Percentiles rank a stretch among this genome's conserved stretches.
These are phyloP conservation scores for Micrasema longulum DNA, from an alignment of 1,140 invertebrate species.

Conservation along the genomic window DNA sequence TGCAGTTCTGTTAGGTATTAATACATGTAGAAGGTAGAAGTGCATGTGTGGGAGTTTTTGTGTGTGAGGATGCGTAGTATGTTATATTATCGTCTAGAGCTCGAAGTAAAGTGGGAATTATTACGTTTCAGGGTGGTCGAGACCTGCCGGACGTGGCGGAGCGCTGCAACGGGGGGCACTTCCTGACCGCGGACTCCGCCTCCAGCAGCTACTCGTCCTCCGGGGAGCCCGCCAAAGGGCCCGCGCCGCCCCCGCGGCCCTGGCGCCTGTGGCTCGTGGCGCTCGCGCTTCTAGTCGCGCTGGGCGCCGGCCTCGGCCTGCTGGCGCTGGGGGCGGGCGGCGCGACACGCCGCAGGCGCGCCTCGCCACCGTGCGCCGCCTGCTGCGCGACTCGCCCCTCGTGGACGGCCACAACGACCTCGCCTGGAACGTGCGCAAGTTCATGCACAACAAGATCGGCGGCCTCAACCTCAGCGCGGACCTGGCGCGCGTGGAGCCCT, in stretches of 20 bases:
- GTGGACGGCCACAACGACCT: slow-evolving; percentile 89
- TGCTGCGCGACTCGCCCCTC: slow-evolving; percentile 72
- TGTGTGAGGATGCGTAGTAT: too few relatives aligned
- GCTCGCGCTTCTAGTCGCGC: slow-evolving; percentile 61
- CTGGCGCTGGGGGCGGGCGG: slow-evolving; percentile 62
- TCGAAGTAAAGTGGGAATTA: neutral
- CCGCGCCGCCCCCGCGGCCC: slow-evolving; percentile 58
- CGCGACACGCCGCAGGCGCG: slow-evolving; percentile 70
- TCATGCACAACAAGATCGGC: slow-evolving; percentile 84
- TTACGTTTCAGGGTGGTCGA: slow-evolving; percentile 56
- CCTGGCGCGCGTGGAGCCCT: slow-evolving; percentile 79
- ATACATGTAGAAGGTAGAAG: too few relatives aligned
- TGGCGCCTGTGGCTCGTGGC: slow-evolving; percentile 64
- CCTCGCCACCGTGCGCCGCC: slow-evolving; percentile 68
- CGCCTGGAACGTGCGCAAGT: slow-evolving; percentile 86
- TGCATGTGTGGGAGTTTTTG: too few relatives aligned
- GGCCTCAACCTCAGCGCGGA: slow-evolving; percentile 83
- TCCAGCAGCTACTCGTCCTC: slow-evolving; percentile 66
- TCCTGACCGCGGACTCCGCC: slow-evolving; percentile 63
- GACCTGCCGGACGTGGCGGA: slow-evolving; percentile 67
- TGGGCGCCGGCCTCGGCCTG: slow-evolving; percentile 63
- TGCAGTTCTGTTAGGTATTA: too few relatives aligned
- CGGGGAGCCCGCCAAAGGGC: slow-evolving; percentile 63
- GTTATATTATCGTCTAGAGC: too few relatives aligned
- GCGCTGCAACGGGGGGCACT: slow-evolving; percentile 64